These are phyloP conservation scores for Lagopus leucura DNA, from an alignment of 2,113 vertebrate species.

Conservation along the genomic window DNA sequence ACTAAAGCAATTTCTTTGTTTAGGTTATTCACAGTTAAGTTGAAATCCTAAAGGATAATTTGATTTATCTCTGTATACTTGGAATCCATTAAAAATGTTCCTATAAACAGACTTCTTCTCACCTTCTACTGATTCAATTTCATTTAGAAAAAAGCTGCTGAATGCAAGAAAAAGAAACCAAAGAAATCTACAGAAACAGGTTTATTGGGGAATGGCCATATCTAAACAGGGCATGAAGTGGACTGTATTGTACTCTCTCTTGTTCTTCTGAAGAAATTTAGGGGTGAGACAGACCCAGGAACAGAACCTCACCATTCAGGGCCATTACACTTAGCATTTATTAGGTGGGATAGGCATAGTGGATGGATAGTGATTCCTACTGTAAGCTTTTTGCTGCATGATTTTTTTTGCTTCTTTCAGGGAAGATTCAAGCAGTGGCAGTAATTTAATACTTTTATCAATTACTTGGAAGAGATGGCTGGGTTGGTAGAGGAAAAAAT, in stretches of 20 bases:
- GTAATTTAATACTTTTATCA: not conserved
- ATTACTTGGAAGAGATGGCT: not conserved
- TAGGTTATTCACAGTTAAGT: not conserved
- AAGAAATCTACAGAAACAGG: not conserved
- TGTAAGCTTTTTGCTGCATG: not conserved
- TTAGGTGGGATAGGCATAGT: too few relatives aligned
- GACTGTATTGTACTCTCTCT: not conserved
- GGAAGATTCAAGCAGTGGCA: not conserved
- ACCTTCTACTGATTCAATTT: not conserved
- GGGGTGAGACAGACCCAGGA: not conserved
- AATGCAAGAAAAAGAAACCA: not conserved
- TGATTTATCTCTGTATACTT: not conserved
- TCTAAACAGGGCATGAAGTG: not conserved
- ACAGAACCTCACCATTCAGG: not conserved
- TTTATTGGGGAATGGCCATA: not conserved
- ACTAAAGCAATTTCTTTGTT: slow-evolving; percentile 14
- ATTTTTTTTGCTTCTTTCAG: not conserved
- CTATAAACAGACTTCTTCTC: not conserved
- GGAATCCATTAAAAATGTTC: not conserved
- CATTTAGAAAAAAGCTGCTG: not conserved
- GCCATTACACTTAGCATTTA: not conserved
- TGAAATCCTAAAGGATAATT: slow-evolving; percentile 14
- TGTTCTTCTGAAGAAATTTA: not conserved
- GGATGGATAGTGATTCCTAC: not conserved
- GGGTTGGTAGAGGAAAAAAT: not conserved